phyloP scores from a whole-genome alignment of 2,888 invertebrate species.

The Atherix ibis region DNA sequence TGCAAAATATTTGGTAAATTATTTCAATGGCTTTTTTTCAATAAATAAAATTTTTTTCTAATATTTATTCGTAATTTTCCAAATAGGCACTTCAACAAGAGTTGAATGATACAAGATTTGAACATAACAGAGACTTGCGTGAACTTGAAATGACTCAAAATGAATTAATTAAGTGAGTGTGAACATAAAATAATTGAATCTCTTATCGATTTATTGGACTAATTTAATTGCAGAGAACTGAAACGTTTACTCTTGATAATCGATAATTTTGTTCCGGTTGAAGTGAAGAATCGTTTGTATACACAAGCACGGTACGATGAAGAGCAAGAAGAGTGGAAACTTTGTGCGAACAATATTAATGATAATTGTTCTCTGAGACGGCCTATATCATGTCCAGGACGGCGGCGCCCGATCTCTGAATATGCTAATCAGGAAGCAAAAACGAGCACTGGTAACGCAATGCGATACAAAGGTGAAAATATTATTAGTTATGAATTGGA shows the following conservation, averaged over 20 bases:
- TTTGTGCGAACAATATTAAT: constrained; percentile 29
- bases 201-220: neutral
- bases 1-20: constrained; percentile 56
- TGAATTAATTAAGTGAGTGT: constrained; percentile 57
- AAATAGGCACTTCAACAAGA: constrained; percentile 50
- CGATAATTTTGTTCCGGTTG: constrained; percentile 77
- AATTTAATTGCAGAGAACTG: constrained; percentile 44
- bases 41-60: neutral
- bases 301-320: constrained; percentile 65
- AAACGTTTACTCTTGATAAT: constrained; percentile 77
- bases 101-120: constrained; percentile 65
- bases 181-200: neutral
- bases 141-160: constrained; percentile 85
- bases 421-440: constrained; percentile 37
- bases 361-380: constrained; percentile 35
- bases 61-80: neutral
- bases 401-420: constrained; percentile 46
- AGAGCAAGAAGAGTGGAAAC: constrained; percentile 61
- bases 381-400: constrained; percentile 46
- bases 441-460: constrained; percentile 19
- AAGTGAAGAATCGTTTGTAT: constrained; percentile 59
- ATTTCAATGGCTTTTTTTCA: no score
- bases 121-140: constrained; percentile 80
- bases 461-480: constrained; percentile 31
- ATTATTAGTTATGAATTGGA: constrained; percentile 31